Conservation (phyloP, 2,888 invertebrate species). For the Eilema depressum region DNA sequence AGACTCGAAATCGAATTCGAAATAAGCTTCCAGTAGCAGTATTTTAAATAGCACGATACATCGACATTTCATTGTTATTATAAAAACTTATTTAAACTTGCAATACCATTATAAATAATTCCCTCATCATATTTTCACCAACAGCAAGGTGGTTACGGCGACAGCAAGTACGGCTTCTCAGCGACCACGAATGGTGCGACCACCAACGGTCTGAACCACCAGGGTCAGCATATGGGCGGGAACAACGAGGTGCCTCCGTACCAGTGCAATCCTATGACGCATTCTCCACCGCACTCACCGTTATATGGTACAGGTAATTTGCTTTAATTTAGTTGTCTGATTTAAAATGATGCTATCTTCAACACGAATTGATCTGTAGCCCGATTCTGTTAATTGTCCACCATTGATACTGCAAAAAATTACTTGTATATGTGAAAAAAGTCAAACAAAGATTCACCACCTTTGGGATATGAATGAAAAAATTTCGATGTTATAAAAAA, state of each 20-base stretch:
- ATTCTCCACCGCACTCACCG: constrained; percentile 83
- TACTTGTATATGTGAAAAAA: no score
- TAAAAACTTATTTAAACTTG: background rate
- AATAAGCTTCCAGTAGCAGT: background rate
- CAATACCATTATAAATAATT: background rate
- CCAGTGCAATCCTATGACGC: constrained; percentile 75
- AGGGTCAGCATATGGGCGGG: constrained; percentile 63
- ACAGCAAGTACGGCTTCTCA: constrained; percentile 89
- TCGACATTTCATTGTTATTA: no score
- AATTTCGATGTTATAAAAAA: no score
- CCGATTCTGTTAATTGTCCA: no score
- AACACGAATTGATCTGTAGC: no score
- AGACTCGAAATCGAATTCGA: background rate
- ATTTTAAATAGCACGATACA: background rate
- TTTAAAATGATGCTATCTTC: background rate
- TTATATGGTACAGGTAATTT: constrained; percentile 85
- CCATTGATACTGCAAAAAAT: no score
- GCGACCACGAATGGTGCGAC: constrained; percentile 73
- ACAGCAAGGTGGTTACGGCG: constrained; percentile 85
- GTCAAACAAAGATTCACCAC: no score
- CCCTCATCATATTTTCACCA: constrained; percentile 13
- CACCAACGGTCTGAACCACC: constrained; percentile 67
- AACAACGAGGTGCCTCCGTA: constrained; percentile 77
- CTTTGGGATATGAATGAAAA: no score
- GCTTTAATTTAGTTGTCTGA: background rate